Evolutionary conservation across 2,797 vertebrate genomes (phyloP).

Genomic region (Sebastes umbrosus): DNA sequence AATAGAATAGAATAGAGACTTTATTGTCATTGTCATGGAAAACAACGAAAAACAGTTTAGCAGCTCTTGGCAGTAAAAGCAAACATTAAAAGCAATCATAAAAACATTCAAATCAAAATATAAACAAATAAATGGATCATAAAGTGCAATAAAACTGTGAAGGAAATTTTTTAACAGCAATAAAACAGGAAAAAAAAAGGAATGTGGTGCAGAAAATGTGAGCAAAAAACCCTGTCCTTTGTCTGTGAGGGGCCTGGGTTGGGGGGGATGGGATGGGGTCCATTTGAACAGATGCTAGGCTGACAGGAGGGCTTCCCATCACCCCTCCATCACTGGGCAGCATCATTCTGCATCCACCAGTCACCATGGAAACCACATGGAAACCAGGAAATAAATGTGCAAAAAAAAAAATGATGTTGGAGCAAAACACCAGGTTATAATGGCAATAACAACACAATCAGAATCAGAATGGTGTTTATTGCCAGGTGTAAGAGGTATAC

Average conservation of each 20-base stretch:
- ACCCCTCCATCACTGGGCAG: conserved; percentile 46
- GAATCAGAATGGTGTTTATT: too few species aligned
- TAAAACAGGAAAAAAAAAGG: neutral
- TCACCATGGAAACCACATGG: conserved; percentile 66
- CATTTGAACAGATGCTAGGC: conserved; percentile 56
- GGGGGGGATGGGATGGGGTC: conserved; percentile 31
- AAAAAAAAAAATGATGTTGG: neutral
- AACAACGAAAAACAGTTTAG: too few species aligned
- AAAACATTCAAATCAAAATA: too few species aligned
- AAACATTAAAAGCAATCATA: too few species aligned
- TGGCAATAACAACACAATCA: neutral
- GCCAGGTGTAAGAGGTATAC: too few species aligned
- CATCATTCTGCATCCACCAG: conserved; percentile 47
- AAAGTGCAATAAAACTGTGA: neutral
- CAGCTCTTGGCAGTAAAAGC: too few species aligned
- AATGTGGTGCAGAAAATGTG: conserved; percentile 5
- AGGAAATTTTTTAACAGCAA: neutral
- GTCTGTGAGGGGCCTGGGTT: conserved; percentile 13
- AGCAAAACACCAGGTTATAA: neutral
- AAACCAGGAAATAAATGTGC: neutral
- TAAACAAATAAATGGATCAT: too few species aligned
- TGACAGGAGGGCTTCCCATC: conserved; percentile 67
- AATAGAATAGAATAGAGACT: too few species aligned
- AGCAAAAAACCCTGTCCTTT: conserved; percentile 39
- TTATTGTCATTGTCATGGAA: too few species aligned